These are phyloP conservation scores for Epizoanthus fatuus DNA, from an alignment of 92 coral and sea anemone genomes.

Conservation along the genomic window DNA sequence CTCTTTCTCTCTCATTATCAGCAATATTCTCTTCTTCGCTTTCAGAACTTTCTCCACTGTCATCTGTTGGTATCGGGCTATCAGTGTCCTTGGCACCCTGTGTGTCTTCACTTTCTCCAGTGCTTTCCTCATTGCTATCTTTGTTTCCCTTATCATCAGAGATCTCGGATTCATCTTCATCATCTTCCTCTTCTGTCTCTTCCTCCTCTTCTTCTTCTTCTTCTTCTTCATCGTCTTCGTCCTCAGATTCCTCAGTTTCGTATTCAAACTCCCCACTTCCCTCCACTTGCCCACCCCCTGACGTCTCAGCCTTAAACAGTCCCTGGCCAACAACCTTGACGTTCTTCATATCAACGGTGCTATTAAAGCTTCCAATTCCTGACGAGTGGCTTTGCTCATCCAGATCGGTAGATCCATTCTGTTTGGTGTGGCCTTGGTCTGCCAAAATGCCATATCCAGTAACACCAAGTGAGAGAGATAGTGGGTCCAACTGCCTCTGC, in stretches of 20 bases:
- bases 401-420: slow-evolving; percentile 25
- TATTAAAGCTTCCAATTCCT: slow-evolving; percentile 62
- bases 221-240: slow-evolving; percentile 66
- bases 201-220: slow-evolving; percentile 61
- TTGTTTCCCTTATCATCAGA: slow-evolving; percentile 52
- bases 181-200: slow-evolving; percentile 63
- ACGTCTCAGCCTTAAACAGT: slow-evolving; percentile 76
- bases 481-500: slow-evolving; percentile 44
- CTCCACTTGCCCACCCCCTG: slow-evolving; percentile 63
- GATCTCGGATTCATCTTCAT: slow-evolving; percentile 49
- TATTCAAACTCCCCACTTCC: slow-evolving; percentile 57
- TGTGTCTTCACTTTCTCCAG: slow-evolving; percentile 54
- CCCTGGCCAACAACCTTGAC: slow-evolving; percentile 52
- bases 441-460: slow-evolving; percentile 73
- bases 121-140: slow-evolving; percentile 21
- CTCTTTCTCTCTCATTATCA: slow-evolving; percentile 33
- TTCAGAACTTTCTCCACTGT: slow-evolving; percentile 53
- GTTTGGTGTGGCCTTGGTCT: slow-evolving; percentile 40
- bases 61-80: slow-evolving; percentile 70
- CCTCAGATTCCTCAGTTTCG: slow-evolving; percentile 82
- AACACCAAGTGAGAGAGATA: slow-evolving; percentile 64
- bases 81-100: slow-evolving; percentile 77
- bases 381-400: slow-evolving; percentile 48
- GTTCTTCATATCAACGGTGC: slow-evolving; percentile 66
- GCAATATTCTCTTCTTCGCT: slow-evolving; percentile 52